Base-by-base conservation (phyloP, 2,113 vertebrate genomes). In the Anoplopoma fimbria region DNA sequence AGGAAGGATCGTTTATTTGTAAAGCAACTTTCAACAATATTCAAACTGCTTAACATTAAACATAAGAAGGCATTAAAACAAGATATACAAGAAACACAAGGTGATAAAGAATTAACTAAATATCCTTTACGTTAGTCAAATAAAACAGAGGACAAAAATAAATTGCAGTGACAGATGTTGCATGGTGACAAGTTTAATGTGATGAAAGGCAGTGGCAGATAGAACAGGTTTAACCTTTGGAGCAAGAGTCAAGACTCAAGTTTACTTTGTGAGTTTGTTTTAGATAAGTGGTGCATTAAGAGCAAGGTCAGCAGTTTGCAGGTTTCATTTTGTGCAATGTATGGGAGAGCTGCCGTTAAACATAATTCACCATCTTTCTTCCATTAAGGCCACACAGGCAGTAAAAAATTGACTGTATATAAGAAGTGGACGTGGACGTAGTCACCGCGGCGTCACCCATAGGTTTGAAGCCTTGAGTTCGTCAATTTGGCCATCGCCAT, bases 1-100 rank as follows among this genome's bases (percentile, higher is more conserved):
- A 64, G 42, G 57, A 49, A 64, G 34, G 57, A 10, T 4, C n/a
- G 40, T 29, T 75, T 13, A 9, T 81, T 69, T 78, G 62, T 31
- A 14, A 3, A 34, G 64, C 34, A 61, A 1, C 57, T 62, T 42
- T 67, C 53, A 55, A 17, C 85, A 81, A 65, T 4, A 17, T 12
- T 77, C 58, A 31, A 61, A 53, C n/a, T n/a, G 42, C 27, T 49
- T 49, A 47, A 25, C 12, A 17, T 53, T 31, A 53, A 36, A 51
- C 13, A 38, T 29, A 7, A 15, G 34, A 14, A 33, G 6, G 31
- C 33, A 29, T 51, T 29, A 71, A n/a, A 45, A 53, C 19, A 53
- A 38, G 19, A 57, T 31, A 40, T 23, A 6, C n/a, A 67, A 33
- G 36, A 33, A 23, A n/a, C 4, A 36, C 21, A 61, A 58, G 27